These are phyloP conservation scores for Altica lythri DNA, from an alignment of 2,888 invertebrate genomes.

Conservation along the genomic window DNA sequence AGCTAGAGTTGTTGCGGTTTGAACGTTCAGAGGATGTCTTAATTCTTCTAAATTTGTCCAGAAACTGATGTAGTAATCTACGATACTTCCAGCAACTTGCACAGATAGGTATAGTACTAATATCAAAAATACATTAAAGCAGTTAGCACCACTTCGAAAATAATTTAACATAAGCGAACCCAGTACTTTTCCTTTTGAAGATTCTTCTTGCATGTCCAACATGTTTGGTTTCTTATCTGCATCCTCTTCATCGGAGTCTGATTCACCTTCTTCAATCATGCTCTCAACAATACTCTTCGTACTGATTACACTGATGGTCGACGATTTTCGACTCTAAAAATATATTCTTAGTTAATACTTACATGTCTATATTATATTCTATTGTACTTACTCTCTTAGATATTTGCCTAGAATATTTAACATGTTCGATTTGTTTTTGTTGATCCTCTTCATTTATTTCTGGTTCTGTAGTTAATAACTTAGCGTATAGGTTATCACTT, in stretches of 20 bases:
- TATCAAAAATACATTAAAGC: conserved; percentile 59
- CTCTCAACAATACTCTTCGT: conserved; percentile 53
- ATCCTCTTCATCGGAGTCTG: conserved; percentile 43
- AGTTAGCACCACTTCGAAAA: conserved; percentile 62
- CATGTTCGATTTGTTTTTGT: conserved; percentile 34
- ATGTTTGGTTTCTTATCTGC: conserved; percentile 55
- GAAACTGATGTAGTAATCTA: conserved; percentile 75
- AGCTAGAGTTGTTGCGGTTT: not conserved
- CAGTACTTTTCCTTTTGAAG: conserved; percentile 65
- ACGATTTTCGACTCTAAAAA: conserved; percentile 41
- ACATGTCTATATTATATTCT: not conserved
- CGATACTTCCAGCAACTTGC: conserved; percentile 68
- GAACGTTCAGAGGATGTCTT: too few species aligned
- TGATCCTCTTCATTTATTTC: conserved; percentile 52
- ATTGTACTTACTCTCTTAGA: conserved; percentile 19
- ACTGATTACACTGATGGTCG: conserved; percentile 50
- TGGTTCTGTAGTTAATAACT: conserved; percentile 55
- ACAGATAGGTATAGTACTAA: conserved; percentile 62
- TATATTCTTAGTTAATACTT: not conserved
- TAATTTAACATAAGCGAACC: conserved; percentile 65
- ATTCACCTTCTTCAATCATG: conserved; percentile 52
- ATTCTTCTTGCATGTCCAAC: conserved; percentile 61
- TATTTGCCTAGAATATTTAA: conserved; percentile 15
- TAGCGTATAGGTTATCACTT: conserved; percentile 59
- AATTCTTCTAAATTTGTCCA: conserved; percentile 61